Base-by-base conservation (phyloP, 2,888 invertebrate genomes). In the Sinohyriopsis cumingii region DNA sequence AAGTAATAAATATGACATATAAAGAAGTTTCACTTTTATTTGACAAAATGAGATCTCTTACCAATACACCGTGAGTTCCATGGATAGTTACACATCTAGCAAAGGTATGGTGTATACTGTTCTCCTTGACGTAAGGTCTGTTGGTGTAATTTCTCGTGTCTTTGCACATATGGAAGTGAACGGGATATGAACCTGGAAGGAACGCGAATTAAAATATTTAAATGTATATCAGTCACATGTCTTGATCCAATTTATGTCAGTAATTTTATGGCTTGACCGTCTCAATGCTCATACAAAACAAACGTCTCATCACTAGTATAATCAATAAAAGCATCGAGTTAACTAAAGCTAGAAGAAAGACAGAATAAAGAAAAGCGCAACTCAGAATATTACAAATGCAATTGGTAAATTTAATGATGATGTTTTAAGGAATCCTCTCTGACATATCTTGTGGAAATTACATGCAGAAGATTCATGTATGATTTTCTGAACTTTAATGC, bases 51-150 rank as follows among this genome's bases (percentile, higher is more conserved):
- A 61, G 25, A 56, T 19, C 7, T 63, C 73, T 61, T 28, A 82
- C 82, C 72, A 62, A 55, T 6, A 86, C 65, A 54, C 84, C 82
- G 61, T 83, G 69, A 4, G 82, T 81, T 5, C 75, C 83, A 68
- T 86, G 86, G n/a, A 86, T 75, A 28, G 85, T 84, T 20, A 84
- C 71, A 65, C 86, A 86, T n/a, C 86, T 77, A 61, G 81, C 79
- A 75, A 80, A 84, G 24, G 76, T 73, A 65, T 85, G 76, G 67
- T 85, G 85, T 33, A 86, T 84, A 57, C 83, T 81, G 61, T 78
- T 77, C 15, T 80, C 76, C 9, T 71, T 75, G 20, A 83, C 76
- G 57, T 81, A 81, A 0, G 81, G 77, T 6, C 69, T 73, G 19
- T 71, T 56, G n/a, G 69, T 71, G 24, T 59, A 33, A 54, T 76